Evolutionary conservation across 2,113 vertebrate species (phyloP), one percentile per base, ranked within the genome.

Genomic region (Athene noctua): DNA sequence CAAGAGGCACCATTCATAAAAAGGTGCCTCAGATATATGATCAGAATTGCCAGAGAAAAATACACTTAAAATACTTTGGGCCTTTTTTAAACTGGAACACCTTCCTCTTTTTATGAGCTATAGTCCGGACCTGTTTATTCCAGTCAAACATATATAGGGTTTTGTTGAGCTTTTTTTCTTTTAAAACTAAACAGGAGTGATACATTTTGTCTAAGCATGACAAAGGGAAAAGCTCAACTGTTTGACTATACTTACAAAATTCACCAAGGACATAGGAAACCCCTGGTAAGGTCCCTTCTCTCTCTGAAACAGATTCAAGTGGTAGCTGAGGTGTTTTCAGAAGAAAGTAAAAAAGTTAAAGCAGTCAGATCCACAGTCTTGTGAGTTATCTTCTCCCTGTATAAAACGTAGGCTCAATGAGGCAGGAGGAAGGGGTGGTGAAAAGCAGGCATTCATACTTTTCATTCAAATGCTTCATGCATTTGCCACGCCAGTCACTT

Each of bases 381-480:
- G 11, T 2, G 15, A 80, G 34, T 0, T 72, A n/a, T 34, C 30
- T 46, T 51, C 46, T 57, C n/a, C 1, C 1, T 40, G 13, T 11
- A 23, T 32, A 32, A 72, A 8, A 4, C 27, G 5, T 10, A 72
- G n/a, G 15, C 19, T 46, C 36, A 36, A 26, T 0, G 9, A 44
- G 6, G 19, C 13, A 19, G 29, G 8, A 2, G 6, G 49, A 92
- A 59, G 8, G 18, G 26, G 7, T 71, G 38, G 11, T 25, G 10
- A 52, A 58, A 74, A 4, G 25, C 15, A 44, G 40, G 40, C 40
- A 40, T 40, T 40, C 40, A 40, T 40, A 10, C 40, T 40, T 40
- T 40, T 40, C 40, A 40, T 40, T 40, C 40, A 40, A 40, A 40
- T 10, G n/a, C 10, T 8, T 15, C 30, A 15, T 1, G 3, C 27